Evolutionary conservation across 2,888 invertebrate genomes (phyloP), one percentile per base, ranked within the genome.

Genomic region (Leptothorax acervorum): DNA sequence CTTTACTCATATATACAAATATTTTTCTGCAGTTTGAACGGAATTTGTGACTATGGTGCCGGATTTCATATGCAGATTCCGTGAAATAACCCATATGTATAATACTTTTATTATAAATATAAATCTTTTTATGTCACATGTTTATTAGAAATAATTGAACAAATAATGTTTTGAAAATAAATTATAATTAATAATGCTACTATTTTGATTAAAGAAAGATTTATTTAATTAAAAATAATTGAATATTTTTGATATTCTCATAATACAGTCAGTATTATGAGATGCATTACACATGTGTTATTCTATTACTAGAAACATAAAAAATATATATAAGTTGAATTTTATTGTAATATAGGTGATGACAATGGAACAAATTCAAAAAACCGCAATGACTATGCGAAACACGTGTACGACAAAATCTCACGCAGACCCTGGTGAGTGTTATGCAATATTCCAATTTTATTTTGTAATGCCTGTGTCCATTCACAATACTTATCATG

Each of bases 341-440:
- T 60, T 62, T 71, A 55, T 60, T 45, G 18, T 51, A 60, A 51
- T 53, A 6, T 42, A 93, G 93, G 93, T 84, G 28, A 84, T 92
- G 86, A 82, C 88, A 2, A 82, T 95, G 94, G 96, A 96, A 82
- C 97, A 97, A 94, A 95, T 97, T 92, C 95, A 93, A 91, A 95
- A 96, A 28, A 96, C 97, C 0, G 96, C 96, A 0, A 96, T 96
- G 93, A 95, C 96, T 91, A 95, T 97, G 94, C 95, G 97, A 70
- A 97, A 96, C 91, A 95, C 96, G 0, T 97, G 97, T 89, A 95
- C 96, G 84, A 96, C 96, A 2, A 97, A 97, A 95, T 96, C 95
- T 81, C 96, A 96, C 89, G 95, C 95, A 9, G 95, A 95, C 65
- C 95, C 96, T 87, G 96, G 97, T 97, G 94, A 95, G 90, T 11